phyloP scores from a whole-genome alignment of 1,140 invertebrate species.

The Rhopalosiphum padi region DNA sequence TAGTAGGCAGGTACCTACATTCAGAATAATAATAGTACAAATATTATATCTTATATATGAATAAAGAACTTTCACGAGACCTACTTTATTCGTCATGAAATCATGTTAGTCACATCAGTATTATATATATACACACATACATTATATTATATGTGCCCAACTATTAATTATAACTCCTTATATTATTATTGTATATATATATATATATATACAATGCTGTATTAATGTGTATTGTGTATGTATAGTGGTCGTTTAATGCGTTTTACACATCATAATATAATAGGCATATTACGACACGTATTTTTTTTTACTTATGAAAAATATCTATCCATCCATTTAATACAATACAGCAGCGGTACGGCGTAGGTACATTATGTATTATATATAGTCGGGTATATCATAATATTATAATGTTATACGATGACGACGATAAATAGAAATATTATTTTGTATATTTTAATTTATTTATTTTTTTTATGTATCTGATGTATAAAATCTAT shows the following conservation, averaged over 20 bases:
- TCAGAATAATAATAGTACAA: constrained; percentile 34
- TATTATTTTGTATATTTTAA: neutral
- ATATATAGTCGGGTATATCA: neutral
- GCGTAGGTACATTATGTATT: neutral
- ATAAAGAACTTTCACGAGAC: constrained; percentile 47
- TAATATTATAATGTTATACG: neutral
- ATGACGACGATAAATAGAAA: neutral
- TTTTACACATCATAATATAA: constrained; percentile 21
- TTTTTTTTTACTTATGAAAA: constrained; percentile 25
- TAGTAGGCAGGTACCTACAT: neutral
- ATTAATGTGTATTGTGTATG: neutral
- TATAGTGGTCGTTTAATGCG: neutral
- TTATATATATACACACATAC: neutral
- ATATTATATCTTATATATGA: neutral
- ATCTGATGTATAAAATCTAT: neutral
- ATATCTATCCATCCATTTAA: neutral
- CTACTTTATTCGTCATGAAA: constrained; percentile 44
- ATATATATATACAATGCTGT: neutral
- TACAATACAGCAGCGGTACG: neutral
- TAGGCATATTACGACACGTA: neutral
- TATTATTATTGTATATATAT: too few relatives aligned
- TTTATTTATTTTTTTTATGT: neutral
- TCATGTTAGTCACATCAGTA: constrained; percentile 19
- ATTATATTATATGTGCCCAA: neutral
- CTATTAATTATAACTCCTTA: constrained; percentile 30